These are phyloP conservation scores for Meandrina meandrites DNA, from an alignment of 92 coral and sea anemone species.

Conservation along the genomic window DNA sequence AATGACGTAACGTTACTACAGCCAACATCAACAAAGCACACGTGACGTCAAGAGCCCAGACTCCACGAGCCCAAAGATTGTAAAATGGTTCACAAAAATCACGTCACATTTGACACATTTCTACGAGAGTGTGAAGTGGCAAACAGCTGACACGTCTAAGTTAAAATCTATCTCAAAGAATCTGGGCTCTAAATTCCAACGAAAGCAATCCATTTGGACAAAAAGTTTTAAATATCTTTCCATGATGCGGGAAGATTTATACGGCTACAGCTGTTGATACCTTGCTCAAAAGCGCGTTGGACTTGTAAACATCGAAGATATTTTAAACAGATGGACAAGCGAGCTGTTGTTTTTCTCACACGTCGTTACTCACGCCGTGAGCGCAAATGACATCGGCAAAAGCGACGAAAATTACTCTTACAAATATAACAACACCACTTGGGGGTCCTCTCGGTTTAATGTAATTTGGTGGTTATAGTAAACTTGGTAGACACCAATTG, in stretches of 20 bases:
- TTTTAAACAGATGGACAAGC: background rate
- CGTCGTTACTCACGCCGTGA: background rate
- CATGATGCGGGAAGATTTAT: background rate
- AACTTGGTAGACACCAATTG: background rate
- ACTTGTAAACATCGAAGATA: background rate
- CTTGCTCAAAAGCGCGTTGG: background rate
- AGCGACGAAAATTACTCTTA: constrained; percentile 6
- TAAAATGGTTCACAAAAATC: background rate
- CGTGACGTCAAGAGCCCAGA: background rate
- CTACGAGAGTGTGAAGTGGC: background rate
- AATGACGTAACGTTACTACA: background rate
- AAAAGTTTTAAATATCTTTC: background rate
- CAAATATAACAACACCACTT: background rate
- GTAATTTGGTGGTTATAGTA: background rate
- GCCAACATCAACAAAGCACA: background rate
- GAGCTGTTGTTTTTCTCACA: background rate
- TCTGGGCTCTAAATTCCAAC: background rate
- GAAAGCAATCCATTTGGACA: background rate
- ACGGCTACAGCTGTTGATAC: background rate
- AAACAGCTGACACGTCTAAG: background rate
- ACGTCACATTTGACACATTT: background rate
- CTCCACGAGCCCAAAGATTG: background rate
- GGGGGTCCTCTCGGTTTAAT: background rate
- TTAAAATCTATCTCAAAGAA: no score
- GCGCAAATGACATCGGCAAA: constrained; percentile 21